These are phyloP conservation scores for Musca vetustissima DNA, from an alignment of 1,140 invertebrate genomes.

Conservation along the genomic window DNA sequence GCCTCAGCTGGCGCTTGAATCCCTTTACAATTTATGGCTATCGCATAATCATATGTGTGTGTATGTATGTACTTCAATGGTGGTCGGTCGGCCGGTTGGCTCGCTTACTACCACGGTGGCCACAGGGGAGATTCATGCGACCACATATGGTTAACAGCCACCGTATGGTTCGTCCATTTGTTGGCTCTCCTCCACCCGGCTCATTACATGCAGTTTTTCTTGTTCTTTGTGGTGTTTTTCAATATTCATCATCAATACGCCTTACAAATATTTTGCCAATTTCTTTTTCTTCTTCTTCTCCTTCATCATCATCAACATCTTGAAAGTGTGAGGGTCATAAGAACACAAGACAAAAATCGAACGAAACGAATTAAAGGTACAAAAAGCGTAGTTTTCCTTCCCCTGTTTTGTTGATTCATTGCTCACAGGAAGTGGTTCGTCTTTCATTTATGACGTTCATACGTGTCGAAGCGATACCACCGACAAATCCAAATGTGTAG, in stretches of 20 bases:
- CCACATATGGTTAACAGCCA: conserved; percentile 42
- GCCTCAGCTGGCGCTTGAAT: not conserved
- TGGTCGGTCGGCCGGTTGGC: too few relatives aligned
- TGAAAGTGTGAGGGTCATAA: too few relatives aligned
- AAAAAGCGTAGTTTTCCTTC: too few relatives aligned
- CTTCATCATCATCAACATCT: not conserved
- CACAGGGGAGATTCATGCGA: not conserved
- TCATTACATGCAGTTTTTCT: conserved; percentile 45
- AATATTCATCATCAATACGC: conserved; percentile 45
- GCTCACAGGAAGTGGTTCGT: conserved; percentile 9
- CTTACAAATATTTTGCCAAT: conserved; percentile 30
- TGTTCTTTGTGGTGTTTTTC: too few relatives aligned
- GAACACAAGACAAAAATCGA: too few relatives aligned
- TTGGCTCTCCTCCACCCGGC: conserved; percentile 39
- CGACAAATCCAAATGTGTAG: not conserved
- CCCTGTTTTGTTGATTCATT: not conserved
- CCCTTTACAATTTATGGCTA: not conserved
- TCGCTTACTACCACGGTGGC: not conserved
- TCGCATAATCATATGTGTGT: too few relatives aligned
- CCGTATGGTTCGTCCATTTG: conserved; percentile 16
- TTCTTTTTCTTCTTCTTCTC: not conserved
- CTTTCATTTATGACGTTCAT: too few relatives aligned
- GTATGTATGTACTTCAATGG: not conserved
- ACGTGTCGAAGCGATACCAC: not conserved
- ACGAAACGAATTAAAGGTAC: not conserved